phyloP scores from a whole-genome alignment of 1,140 invertebrate genomes.

The Pseudomyrmex pallidus region DNA sequence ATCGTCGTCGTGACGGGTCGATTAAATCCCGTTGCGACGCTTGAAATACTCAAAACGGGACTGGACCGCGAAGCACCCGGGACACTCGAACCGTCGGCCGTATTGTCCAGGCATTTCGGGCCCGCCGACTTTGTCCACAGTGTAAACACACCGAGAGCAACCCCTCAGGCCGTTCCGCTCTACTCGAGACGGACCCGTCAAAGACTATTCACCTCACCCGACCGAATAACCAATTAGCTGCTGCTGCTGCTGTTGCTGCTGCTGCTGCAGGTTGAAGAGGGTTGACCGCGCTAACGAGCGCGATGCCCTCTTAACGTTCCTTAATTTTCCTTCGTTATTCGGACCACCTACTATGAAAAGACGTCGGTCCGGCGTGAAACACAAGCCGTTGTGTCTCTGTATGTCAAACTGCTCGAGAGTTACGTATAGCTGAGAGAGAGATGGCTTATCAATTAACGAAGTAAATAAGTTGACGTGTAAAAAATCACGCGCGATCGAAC shows the following conservation, averaged over 20 bases:
- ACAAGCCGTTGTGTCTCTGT: background rate
- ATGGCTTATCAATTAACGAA: background rate
- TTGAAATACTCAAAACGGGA: conserved; percentile 29
- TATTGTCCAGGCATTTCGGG: conserved; percentile 30
- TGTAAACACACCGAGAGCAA: conserved; percentile 26
- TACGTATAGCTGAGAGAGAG: background rate
- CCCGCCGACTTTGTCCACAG: conserved; percentile 29
- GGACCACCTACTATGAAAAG: conserved; percentile 59
- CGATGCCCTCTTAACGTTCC: conserved; percentile 23
- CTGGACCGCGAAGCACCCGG: conserved; percentile 23
- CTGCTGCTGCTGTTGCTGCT: too few relatives aligned
- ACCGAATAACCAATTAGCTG: conserved; percentile 43
- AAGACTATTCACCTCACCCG: conserved; percentile 14
- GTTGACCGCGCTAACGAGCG: conserved; percentile 50
- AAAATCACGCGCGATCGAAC: background rate
- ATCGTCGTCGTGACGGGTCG: conserved; percentile 8
- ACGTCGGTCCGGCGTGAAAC: conserved; percentile 21
- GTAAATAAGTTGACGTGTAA: background rate
- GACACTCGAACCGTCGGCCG: background rate
- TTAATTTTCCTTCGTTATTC: conserved; percentile 23
- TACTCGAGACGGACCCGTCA: conserved; percentile 32
- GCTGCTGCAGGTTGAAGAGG: conserved; percentile 35
- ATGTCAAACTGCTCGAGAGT: conserved; percentile 8
- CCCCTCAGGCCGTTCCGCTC: background rate
- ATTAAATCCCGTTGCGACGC: background rate